Evolutionary conservation across 2,113 vertebrate genomes (phyloP).

Genomic region (Paramormyrops kingsleyae): DNA sequence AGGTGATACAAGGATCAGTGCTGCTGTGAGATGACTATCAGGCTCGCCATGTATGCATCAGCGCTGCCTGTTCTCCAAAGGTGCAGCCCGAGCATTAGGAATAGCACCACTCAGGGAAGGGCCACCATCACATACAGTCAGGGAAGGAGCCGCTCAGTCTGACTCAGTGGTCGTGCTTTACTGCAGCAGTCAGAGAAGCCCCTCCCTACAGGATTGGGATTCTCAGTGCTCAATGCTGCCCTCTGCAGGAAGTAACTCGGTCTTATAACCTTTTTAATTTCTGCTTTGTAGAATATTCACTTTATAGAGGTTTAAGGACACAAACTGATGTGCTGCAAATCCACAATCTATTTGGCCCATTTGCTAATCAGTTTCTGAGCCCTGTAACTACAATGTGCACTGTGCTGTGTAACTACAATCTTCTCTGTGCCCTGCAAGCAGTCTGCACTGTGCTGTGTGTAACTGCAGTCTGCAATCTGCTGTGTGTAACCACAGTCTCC

Average conservation of each 20-base stretch:
- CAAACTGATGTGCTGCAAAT: background rate
- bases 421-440: background rate
- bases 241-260: background rate
- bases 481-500: background rate
- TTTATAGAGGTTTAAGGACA: background rate
- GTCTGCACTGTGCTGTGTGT: background rate
- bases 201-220: background rate
- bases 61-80: background rate
- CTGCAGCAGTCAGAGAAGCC: background rate
- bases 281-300: background rate
- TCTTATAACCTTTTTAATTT: background rate
- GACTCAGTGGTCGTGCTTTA: background rate
- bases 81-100: background rate
- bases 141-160: background rate
- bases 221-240: background rate
- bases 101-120: background rate
- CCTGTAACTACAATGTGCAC: background rate
- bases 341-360: background rate
- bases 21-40: background rate
- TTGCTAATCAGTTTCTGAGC: background rate
- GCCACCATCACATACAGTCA: background rate
- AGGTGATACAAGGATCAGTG: background rate
- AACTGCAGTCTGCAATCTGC: background rate
- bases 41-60: background rate
- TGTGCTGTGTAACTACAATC: background rate